Evolutionary conservation across 2,888 invertebrate genomes (phyloP), one percentile per base, ranked within the genome.

Genomic region (Patella ulyssiponensis): DNA sequence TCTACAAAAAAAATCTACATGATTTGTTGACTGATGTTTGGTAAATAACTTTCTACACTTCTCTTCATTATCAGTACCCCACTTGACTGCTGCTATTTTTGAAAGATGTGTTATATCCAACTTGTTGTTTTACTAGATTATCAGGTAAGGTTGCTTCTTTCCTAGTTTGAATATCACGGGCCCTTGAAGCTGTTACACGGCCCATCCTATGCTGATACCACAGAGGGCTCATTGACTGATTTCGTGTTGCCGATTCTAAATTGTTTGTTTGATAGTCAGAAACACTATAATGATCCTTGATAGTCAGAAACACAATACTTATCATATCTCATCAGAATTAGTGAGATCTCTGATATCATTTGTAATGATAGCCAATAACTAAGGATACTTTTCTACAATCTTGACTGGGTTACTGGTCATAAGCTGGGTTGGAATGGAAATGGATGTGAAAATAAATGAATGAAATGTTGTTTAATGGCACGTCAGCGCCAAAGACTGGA

Each of bases 31-130:
- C 9, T 58, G 58, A 3, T 58, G 58, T 17, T 15, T 11, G 58
- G 15, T 15, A 17, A n/a, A 58, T 0, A 15, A 1, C 2, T 58
- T 17, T 17, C 58, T 14, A 58, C 58, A 58, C 17, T 58, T 20
- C 17, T 58, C 15, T 58, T 58, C 58, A 58, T 58, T 17, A 20
- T 58, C 58, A 3, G 69, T 23, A 44, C 75, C 77, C 74, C 77
- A 78, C 33, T 58, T 74, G 5, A 74, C 53, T 2, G 56, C 27
- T 17, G 71, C 78, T 54, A 75, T 78, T 23, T 74, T 78, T 5
- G 71, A 56, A 23, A 33, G 74, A 74, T 20, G 71, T 33, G 12
- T 74, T 75, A 53, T 77, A 77, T 15, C 70, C 77, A n/a, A 71
- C 58, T n/a, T 71, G 33, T n/a, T 71, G n/a, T 64, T 71, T 77